phyloP scores from a whole-genome alignment of 2,888 invertebrate species.

The Hanleya hanleyi region DNA sequence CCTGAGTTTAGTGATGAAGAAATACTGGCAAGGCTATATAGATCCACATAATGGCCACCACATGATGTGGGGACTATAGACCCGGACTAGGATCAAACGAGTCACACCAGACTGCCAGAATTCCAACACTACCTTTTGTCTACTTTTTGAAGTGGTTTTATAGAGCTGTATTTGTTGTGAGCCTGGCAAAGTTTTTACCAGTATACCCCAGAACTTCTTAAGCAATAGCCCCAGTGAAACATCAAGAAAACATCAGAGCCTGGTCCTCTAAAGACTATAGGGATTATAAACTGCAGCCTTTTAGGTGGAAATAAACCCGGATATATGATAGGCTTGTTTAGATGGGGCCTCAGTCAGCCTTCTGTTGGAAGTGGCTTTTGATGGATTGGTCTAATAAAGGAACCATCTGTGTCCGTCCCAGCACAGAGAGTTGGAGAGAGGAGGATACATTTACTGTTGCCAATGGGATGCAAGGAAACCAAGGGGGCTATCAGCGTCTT shows the following conservation, averaged over 20 bases:
- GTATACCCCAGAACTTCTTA: not conserved
- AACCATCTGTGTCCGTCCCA: not conserved
- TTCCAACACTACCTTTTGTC: not conserved
- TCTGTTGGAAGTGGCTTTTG: not conserved
- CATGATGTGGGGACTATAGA: too few relatives aligned
- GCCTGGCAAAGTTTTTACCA: conserved; percentile 2
- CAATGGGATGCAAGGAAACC: too few relatives aligned
- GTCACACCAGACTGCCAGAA: not conserved
- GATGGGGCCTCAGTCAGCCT: not conserved
- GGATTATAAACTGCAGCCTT: not conserved
- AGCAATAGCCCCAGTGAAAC: not conserved
- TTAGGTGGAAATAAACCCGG: not conserved
- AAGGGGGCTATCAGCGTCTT: too few relatives aligned
- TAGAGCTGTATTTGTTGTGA: conserved; percentile 6
- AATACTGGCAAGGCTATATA: too few relatives aligned
- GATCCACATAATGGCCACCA: too few relatives aligned
- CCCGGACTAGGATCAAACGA: conserved; percentile 1
- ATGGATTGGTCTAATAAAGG: not conserved
- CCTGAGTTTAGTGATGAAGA: too few relatives aligned
- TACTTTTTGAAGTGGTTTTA: conserved; percentile 7
- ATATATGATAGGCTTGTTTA: not conserved
- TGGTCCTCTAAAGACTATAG: not conserved
- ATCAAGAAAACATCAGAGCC: too few relatives aligned
- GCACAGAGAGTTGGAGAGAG: not conserved
- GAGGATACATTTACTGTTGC: not conserved